Conservation (phyloP, 2,113 vertebrate species). For the Mesocricetus auratus region DNA sequence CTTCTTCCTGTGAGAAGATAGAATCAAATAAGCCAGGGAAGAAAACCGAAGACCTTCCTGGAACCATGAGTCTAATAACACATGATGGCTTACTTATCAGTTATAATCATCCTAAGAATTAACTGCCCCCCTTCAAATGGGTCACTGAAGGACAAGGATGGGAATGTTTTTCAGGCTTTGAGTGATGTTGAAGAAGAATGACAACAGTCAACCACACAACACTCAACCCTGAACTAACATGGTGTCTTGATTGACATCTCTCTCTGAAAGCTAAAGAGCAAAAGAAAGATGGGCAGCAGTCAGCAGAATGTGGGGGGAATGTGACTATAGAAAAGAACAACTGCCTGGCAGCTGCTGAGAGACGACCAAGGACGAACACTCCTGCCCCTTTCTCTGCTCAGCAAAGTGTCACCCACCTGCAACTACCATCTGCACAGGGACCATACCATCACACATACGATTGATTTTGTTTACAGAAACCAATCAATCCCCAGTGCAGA, state of each 20-base stretch:
- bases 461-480: not conserved
- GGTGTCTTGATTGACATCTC: not conserved
- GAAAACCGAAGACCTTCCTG: not conserved
- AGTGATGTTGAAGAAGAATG: not conserved
- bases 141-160: not conserved
- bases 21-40: not conserved
- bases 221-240: not conserved
- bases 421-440: not conserved
- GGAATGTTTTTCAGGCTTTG: not conserved
- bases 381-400: not conserved
- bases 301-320: not conserved
- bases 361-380: not conserved
- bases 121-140: not conserved
- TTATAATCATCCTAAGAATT: not conserved
- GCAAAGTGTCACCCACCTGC: fast-evolving
- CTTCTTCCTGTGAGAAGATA: not conserved
- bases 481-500: not conserved
- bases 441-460: not conserved
- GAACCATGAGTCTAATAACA: not conserved
- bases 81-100: not conserved
- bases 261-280: not conserved
- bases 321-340: not conserved
- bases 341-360: not conserved
- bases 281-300: not conserved
- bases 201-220: not conserved